Percentiles rank a stretch among this genome's conserved stretches.
Conservation (phyloP, 2,797 vertebrate genomes). For the Eremophila alpestris region DNA sequence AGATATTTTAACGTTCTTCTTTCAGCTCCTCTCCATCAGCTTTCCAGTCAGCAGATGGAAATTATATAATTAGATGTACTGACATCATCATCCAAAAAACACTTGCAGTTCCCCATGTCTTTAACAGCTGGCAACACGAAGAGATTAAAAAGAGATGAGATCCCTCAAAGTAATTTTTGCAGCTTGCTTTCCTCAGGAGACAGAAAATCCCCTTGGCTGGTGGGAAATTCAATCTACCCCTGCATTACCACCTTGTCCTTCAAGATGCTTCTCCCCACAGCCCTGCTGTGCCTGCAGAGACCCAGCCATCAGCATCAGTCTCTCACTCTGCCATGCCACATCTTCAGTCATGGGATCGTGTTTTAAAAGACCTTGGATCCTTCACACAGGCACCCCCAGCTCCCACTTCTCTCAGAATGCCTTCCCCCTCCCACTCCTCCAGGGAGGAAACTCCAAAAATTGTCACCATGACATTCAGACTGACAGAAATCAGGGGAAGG, state of each 20-base stretch:
- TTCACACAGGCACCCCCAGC: neutral
- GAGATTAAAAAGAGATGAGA: conserved; percentile 7
- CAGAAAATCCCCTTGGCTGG: neutral
- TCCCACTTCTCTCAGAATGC: neutral
- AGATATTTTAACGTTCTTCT: neutral
- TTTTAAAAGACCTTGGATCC: neutral
- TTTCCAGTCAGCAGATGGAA: conserved; percentile 37
- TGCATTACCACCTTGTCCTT: neutral
- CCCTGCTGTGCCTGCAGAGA: too few relatives aligned
- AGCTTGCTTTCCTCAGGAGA: neutral
- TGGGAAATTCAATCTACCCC: neutral
- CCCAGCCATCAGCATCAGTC: neutral
- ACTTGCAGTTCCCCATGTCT: neutral
- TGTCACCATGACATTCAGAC: neutral
- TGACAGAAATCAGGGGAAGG: neutral
- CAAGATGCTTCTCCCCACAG: neutral
- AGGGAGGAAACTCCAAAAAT: neutral
- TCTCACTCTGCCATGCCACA: neutral
- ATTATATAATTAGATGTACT: conserved; percentile 14
- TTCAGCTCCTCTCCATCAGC: neutral
- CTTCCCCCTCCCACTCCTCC: neutral
- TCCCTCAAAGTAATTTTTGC: neutral
- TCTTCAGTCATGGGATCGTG: rapidly evolving
- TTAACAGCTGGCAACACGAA: conserved; percentile 10
- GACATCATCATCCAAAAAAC: neutral